Evolutionary conservation across 2,888 invertebrate species (phyloP), one percentile per base, ranked within the genome.

Genomic region (Thalpophila matura): DNA sequence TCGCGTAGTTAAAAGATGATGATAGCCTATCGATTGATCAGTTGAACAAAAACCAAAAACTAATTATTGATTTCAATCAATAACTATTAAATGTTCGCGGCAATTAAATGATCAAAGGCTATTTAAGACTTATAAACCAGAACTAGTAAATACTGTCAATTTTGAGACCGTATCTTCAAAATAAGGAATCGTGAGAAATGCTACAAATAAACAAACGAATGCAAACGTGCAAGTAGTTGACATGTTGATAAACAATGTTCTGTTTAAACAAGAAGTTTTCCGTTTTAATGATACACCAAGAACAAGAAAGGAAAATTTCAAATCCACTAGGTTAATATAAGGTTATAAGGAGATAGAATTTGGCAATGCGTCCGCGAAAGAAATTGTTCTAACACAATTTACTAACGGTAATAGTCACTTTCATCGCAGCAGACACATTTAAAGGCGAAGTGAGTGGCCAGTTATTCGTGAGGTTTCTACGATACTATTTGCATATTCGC

Each of bases 401-500:
- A 89, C 88, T 92, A 92, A 92, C 93, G 91, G 93, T 92, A 90
- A 90, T 89, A 90, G 93, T 92, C 92, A 94, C 94, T 94, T 95
- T 95, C 94, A 93, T 94, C 93, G 93, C 86, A 90, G 92, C 89
- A 92, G 92, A 89, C 93, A 92, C 91, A 92, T 93, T 91, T 92
- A 91, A 92, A 93, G 91, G 90, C 92, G 88, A 90, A 92, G 93
- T 91, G 92, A 93, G 92, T 93, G 94, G 94, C 91, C 93, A 93
- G 94, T 92, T 94, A 94, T 94, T 95, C 93, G 94, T 94, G 93
- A 91, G 93, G 93, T 94, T 94, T 94, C 94, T 94, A 95, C 94
- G 91, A 93, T 93, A 94, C 91, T 93, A 95, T 95, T 95, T 95
- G 95, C 95, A 95, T 95, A 94, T 94, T 94, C 92, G 91, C 92